A percentile compares a stretch with the other conserved stretches of the same genome.
phyloP scores from a whole-genome alignment of 92 coral and sea anemone genomes.

The Phenganax subtilis region DNA sequence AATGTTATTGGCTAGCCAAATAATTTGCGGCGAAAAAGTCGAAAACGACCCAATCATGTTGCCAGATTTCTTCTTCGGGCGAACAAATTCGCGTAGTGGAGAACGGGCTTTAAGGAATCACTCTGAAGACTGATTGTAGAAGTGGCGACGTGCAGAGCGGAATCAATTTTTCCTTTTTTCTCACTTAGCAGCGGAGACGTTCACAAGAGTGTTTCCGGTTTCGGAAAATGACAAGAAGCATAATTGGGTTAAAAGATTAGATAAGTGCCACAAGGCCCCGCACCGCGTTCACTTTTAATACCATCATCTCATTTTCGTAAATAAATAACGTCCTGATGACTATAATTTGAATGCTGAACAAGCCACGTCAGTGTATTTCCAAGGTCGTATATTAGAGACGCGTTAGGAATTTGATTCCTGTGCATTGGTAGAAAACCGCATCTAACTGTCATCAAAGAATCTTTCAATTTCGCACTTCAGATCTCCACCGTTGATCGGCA shows the following conservation, averaged over 20 bases:
- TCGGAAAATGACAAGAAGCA: constrained; percentile 18
- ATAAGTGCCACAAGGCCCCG: constrained; percentile 21
- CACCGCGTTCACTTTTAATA: neutral
- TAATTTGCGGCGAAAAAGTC: no score
- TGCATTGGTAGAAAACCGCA: neutral
- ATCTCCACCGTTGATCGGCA: constrained; percentile 2
- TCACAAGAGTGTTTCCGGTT: constrained; percentile 32
- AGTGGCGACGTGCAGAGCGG: constrained; percentile 12
- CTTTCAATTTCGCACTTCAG: constrained; percentile 23
- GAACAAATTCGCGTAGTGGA: no score
- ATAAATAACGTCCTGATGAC: constrained; percentile 13
- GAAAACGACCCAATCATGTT: no score
- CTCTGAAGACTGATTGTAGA: neutral
- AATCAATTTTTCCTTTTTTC: neutral
- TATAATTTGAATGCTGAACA: constrained; percentile 20
- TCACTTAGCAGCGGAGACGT: constrained; percentile 20
- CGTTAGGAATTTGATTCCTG: constrained; percentile 9
- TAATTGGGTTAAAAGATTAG: constrained; percentile 35
- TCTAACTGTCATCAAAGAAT: constrained; percentile 26
- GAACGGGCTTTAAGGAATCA: neutral
- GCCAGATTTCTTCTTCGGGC: no score
- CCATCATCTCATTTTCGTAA: constrained; percentile 19
- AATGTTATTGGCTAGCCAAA: no score
- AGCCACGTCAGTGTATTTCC: neutral
- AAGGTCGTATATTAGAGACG: neutral